These are phyloP conservation scores for Drosophila subsilvestris DNA, from an alignment of 2,888 invertebrate species.

Conservation along the genomic window DNA sequence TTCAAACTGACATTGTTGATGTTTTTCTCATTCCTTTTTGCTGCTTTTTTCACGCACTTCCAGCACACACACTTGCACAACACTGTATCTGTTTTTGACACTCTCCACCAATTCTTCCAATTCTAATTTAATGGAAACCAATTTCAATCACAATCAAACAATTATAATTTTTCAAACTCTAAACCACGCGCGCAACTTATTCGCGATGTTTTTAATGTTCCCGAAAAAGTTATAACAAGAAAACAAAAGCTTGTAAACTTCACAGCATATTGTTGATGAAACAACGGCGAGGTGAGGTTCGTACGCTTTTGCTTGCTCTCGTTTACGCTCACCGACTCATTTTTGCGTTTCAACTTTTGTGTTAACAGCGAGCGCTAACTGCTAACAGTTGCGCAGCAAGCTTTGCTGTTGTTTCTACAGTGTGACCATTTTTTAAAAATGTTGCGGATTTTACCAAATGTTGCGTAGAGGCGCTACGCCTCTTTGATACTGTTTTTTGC, in stretches of 20 bases:
- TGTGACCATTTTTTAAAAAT: no score
- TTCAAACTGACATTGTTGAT: conserved; percentile 56
- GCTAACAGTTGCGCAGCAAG: neutral
- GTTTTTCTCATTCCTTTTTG: conserved; percentile 36
- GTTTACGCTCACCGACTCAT: no score
- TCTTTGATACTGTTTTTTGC: no score
- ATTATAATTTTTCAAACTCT: conserved; percentile 4
- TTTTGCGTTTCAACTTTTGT: no score
- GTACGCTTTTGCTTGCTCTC: no score
- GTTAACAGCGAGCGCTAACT: neutral
- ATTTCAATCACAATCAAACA: conserved; percentile 19
- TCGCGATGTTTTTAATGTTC: no score
- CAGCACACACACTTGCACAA: conserved; percentile 13
- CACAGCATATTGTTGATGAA: no score
- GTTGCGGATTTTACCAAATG: no score
- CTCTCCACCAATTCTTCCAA: conserved; percentile 19
- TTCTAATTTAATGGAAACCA: conserved; percentile 33
- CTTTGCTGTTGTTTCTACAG: no score
- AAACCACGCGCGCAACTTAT: conserved; percentile 22
- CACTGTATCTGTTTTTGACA: conserved; percentile 28
- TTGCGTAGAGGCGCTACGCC: no score
- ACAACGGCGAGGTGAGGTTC: no score
- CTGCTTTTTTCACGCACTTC: conserved; percentile 55
- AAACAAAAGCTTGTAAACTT: neutral
- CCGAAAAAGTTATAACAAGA: neutral